Evolutionary conservation across 2,113 vertebrate genomes (phyloP), one percentile per base, ranked within the genome.

Genomic region (Hydropotes inermis): DNA sequence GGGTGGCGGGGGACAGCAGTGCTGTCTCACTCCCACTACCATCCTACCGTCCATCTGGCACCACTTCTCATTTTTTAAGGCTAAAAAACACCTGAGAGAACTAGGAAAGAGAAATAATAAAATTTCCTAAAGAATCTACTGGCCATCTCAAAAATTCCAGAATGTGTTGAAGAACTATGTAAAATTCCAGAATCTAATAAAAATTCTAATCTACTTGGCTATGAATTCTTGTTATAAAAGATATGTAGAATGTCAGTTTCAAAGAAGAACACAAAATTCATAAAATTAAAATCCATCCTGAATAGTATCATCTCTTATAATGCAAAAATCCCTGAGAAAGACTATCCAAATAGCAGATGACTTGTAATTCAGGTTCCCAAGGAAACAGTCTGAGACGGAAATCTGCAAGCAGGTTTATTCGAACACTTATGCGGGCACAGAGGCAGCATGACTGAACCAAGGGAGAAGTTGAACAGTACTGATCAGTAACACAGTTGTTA

Each of bases 281-380:
- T 76, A 54, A 95, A 94, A 94, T 39, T 95, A 95, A 92, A 60
- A 90, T 76, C 70, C 6, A 54, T 50, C 27, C 39, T 93, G n/a
- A 70, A 87, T 58, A 90, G 54, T 84, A 60, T 43, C 43, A 95
- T 89, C 50, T 94, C 89, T 92, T 89, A 92, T 54, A 14, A 92
- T 67, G 16, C 9, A 89, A 92, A 96, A 96, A 83, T 83, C 30
- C 54, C 64, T 84, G 33, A 92, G 10, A 94, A 81, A 94, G 50
- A 88, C 27, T 76, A 94, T 81, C 47, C 64, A 93, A 91, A 91
- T 7, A 91, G 47, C 54, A 92, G 54, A 74, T 57, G 60, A 76
- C 19, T 96, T 36, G 7, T 81, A 91, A 96, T 81, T 95, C n/a
- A 39, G 67, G 86, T 93, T 94, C 92, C 95, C 89, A 96, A 92